A percentile compares a stretch with the other conserved stretches of the same genome.
Evolutionary conservation across 2,888 invertebrate genomes (phyloP).

Genomic region (Lycophotia porphyrea): DNA sequence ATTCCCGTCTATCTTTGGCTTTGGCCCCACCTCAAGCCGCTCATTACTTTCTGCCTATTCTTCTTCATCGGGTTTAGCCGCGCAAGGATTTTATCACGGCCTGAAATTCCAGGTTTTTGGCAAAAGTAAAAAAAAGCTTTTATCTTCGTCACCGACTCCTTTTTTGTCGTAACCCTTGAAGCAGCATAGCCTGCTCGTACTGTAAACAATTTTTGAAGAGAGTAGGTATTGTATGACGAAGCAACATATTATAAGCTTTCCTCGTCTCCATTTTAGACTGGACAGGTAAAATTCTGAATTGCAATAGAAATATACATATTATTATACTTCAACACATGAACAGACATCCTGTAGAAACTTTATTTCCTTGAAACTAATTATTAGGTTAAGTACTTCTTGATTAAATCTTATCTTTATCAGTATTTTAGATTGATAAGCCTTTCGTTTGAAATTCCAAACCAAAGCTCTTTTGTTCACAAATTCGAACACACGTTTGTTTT

Average conservation of each 20-base stretch:
- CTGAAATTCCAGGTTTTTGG: not conserved
- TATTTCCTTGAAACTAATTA: conserved; percentile 1
- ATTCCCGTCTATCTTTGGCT: not conserved
- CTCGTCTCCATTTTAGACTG: not conserved
- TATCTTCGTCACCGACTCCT: not conserved
- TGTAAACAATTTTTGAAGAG: not conserved
- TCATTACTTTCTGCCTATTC: not conserved
- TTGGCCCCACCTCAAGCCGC: not conserved
- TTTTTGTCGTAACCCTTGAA: not conserved
- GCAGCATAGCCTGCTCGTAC: not conserved
- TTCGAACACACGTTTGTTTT: conserved; percentile 24
- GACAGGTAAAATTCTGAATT: not conserved
- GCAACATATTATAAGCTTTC: not conserved
- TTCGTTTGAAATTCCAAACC: conserved; percentile 7
- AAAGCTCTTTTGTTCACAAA: conserved; percentile 23
- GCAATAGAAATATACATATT: not conserved
- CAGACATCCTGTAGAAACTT: conserved; percentile 4
- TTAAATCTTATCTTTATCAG: conserved; percentile 51
- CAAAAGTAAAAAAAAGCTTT: not conserved
- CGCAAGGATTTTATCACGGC: not conserved
- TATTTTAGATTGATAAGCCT: conserved; percentile 32
- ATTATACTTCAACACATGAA: not conserved
- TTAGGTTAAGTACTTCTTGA: not conserved
- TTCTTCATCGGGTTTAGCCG: not conserved
- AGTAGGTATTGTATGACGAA: not conserved